These are phyloP conservation scores for Myiotriccus ornatus DNA, from an alignment of 2,797 vertebrate genomes.

Conservation along the genomic window DNA sequence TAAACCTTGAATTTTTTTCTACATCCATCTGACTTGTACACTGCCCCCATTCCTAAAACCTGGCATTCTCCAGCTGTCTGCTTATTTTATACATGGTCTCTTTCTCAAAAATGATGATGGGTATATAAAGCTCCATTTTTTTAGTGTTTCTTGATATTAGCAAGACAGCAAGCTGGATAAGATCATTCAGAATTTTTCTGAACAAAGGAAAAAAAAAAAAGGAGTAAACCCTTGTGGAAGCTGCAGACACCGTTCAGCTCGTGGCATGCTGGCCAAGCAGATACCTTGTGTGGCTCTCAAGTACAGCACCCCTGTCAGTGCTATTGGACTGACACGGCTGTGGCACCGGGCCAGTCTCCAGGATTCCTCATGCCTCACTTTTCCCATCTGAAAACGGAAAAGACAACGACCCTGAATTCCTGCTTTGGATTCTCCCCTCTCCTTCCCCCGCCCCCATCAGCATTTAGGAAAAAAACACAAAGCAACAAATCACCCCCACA, in stretches of 20 bases:
- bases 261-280: background rate
- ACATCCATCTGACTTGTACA: background rate
- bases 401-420: background rate
- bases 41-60: background rate
- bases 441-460: too few relatives aligned
- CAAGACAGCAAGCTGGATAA: background rate
- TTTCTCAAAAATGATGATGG: background rate
- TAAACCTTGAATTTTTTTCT: background rate
- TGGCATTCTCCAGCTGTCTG: background rate
- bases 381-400: background rate
- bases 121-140: background rate
- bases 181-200: background rate
- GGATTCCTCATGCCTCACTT: background rate
- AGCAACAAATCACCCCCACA: fast-evolving
- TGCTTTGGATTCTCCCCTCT: background rate
- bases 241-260: background rate
- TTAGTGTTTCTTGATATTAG: background rate
- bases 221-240: background rate
- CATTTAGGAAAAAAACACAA: fast-evolving
- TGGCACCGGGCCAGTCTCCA: background rate
- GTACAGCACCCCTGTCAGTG: background rate
- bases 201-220: background rate
- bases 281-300: background rate
- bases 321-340: fast-evolving
- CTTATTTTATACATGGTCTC: fast-evolving